Evolutionary conservation across 2,888 invertebrate genomes (phyloP).

Genomic region (Helleia helle): DNA sequence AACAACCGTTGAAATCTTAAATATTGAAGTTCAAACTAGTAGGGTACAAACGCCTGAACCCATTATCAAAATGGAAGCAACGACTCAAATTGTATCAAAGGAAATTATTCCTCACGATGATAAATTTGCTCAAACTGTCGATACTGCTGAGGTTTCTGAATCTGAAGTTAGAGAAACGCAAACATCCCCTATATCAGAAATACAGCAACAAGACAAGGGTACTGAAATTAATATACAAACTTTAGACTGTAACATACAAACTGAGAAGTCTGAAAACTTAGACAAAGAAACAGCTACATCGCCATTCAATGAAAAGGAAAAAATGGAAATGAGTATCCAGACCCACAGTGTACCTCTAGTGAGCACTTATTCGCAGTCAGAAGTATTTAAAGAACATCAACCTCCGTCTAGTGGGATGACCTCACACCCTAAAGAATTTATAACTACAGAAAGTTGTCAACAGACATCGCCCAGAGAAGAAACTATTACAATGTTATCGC

Average conservation of each 20-base stretch:
- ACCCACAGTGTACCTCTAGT: conserved; percentile 50
- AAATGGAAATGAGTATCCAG: conserved; percentile 48
- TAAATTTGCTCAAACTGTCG: conserved; percentile 62
- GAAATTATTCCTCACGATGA: conserved; percentile 52
- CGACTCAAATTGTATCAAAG: conserved; percentile 66
- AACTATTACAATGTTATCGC: conserved; percentile 9
- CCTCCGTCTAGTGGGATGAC: conserved; percentile 19
- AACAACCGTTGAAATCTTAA: conserved; percentile 48
- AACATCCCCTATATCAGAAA: conserved; percentile 61
- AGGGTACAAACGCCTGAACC: conserved; percentile 47
- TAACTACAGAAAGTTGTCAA: conserved; percentile 36
- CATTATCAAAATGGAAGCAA: conserved; percentile 60
- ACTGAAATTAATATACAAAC: conserved; percentile 52
- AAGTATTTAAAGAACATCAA: conserved; percentile 33
- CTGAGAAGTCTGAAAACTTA: conserved; percentile 36
- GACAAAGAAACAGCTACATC: conserved; percentile 56
- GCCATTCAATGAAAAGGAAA: conserved; percentile 40
- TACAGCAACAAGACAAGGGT: conserved; percentile 48
- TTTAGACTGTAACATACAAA: conserved; percentile 54
- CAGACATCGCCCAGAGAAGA: conserved; percentile 72
- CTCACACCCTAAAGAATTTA: conserved; percentile 19
- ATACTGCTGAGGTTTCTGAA: conserved; percentile 32
- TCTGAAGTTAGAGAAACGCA: conserved; percentile 63
- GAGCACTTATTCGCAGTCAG: conserved; percentile 57
- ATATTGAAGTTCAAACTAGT: conserved; percentile 59